Evolutionary conservation across 2,797 vertebrate species (phyloP), one percentile per base, ranked within the genome.

Genomic region (Pitangus sulphuratus): DNA sequence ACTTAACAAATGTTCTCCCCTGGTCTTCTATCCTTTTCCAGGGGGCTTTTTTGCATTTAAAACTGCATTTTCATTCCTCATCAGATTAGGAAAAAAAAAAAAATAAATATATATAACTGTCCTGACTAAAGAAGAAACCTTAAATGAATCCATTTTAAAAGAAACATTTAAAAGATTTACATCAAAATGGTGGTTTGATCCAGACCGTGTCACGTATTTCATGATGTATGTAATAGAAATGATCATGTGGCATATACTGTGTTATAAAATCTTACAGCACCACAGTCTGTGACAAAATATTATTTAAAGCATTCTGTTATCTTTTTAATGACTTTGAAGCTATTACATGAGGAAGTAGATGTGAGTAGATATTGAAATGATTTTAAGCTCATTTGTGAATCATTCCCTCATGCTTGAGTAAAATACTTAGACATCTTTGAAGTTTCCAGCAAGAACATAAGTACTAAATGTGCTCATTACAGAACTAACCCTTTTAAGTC

Each of bases 1-100:
- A 26, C 15, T 37, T 47, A 33, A 13, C 0, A 1, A 16, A 9
- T 20, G 1, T 26, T 35, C 8, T 60, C 22, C 8, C 5, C 1
- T 85, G 60, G 9, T 8, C 8, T 65, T 83, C 6, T 53, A 1
- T 25, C 9, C 4, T 4, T 69, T 57, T 66, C 12, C 26, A 31
- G 5, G 17, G 11, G 1, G 0, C 0, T 20, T 42, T 66, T 66
- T 68, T 18, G 25, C 15, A 62, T 62, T 50, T 30, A 19, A 82
- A 75, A 39, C 20, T 40, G 8, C 7, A 13, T 53, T 61, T 84
- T 61, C 4, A 18, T 28, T 15, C 8, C 12, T 40, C 8, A 45
- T 8, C 4, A 33, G 14, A n/a, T 64, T 31, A 2, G 22, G 39
- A 82, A 19, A 44, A 19, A 44, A 19, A 42, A 12, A 18, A 42